Evolutionary conservation across 2,797 vertebrate species (phyloP), one percentile per base, ranked within the genome.

Genomic region (Microchirus variegatus): DNA sequence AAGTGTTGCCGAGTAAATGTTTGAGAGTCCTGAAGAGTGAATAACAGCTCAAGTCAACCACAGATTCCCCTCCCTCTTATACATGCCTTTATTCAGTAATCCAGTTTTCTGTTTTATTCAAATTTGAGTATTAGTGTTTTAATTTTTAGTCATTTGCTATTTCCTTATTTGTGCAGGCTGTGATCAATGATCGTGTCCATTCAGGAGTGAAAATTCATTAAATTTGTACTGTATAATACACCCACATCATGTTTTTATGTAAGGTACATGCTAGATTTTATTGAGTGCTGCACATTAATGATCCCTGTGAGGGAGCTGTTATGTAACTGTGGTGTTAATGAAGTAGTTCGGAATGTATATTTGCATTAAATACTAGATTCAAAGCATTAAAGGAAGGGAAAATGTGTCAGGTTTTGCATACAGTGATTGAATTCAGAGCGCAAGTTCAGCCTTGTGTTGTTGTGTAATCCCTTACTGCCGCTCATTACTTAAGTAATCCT

Each of bases 401-500:
- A 73, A 75, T 57, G 46, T 75, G 61, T 66, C 56, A 55, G 37
- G 50, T 81, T 77, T 74, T 66, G 63, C 58, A 64, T 78, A 31
- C 14, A 53, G 66, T 57, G 74, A 88, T 83, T 87, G 53, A 89
- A 87, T 89, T 87, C 82, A 55, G 51, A 58, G 67, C 52, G 48
- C 6, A 26, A 74, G 67, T 72, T 71, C 44, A 66, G 67, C 58
- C 69, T 55, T 53, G 58, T 48, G 53, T 66, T 85, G 75, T 66
- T 80, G 78, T 76, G 57, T 82, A 82, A 87, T 85, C 78, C 66
- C 51, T 53, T 35, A 40, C 12, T 40, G 51, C n/a, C 19, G 48
- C 73, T 82, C 69, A 83, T 90, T 85, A 87, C 86, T 78, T 72
- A 63, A 76, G 46, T 90, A 87, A 92, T 92, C 87, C 87, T 78